Percentiles rank a stretch among this genome's conserved stretches.
Conservation (phyloP, 2,888 invertebrate genomes). For the Plutella xylostella region DNA sequence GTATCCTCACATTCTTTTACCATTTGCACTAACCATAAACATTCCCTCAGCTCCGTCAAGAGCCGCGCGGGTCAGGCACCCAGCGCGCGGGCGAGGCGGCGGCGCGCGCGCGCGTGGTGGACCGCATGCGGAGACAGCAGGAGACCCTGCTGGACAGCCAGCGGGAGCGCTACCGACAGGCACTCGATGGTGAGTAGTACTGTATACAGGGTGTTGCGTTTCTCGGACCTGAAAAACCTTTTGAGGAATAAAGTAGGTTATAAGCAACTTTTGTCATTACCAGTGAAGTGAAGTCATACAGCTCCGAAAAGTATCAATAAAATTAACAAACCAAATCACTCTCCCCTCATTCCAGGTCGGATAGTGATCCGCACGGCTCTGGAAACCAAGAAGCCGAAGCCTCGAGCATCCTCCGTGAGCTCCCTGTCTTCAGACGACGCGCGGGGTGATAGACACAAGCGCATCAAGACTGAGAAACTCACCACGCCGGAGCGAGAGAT, state of each 20-base stretch:
- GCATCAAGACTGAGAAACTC: conserved; percentile 40
- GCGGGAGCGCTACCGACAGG: conserved; percentile 59
- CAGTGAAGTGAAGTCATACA: no score
- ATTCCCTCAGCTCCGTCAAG: not conserved
- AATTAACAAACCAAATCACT: no score
- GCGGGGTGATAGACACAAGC: conserved; percentile 22
- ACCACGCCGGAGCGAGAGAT: conserved; percentile 45
- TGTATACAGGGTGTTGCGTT: not conserved
- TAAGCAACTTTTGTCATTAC: no score
- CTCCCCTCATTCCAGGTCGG: no score
- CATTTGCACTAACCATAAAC: no score
- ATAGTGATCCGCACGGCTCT: conserved; percentile 57
- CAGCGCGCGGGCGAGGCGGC: conserved; percentile 27
- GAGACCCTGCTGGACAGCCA: conserved; percentile 63
- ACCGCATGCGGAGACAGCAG: conserved; percentile 50
- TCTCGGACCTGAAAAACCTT: no score
- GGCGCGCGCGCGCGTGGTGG: conserved; percentile 43
- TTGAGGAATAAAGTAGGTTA: no score
- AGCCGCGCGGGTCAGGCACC: not conserved
- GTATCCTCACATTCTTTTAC: no score
- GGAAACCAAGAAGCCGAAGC: conserved; percentile 45
- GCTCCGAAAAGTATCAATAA: no score
- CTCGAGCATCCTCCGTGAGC: conserved; percentile 41
- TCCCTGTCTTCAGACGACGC: conserved; percentile 42
- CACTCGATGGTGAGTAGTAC: conserved; percentile 56